Percentiles rank a stretch among this genome's conserved stretches.
phyloP scores from a whole-genome alignment of 1,140 invertebrate genomes.

The Adelges cooleyi region DNA sequence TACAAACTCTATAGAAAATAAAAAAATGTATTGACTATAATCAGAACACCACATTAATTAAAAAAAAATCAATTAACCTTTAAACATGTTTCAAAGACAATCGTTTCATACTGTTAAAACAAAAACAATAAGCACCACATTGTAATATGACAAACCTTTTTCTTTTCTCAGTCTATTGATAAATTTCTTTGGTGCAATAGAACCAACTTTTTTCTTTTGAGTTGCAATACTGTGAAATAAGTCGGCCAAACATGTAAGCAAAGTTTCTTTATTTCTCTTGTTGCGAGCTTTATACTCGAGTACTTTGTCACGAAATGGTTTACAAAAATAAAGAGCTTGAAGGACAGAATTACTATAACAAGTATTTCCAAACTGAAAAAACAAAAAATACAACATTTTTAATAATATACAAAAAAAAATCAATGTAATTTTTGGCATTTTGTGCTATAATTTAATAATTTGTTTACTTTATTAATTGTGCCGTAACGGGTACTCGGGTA shows the following conservation, averaged over 20 bases:
- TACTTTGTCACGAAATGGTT: conserved; percentile 96
- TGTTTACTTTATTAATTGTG: too few species aligned
- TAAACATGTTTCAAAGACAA: not conserved
- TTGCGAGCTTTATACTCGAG: conserved; percentile 97
- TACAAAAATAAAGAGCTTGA: conserved; percentile 98
- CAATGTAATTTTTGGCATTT: too few species aligned
- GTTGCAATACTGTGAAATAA: conserved; percentile 98
- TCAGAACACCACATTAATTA: not conserved
- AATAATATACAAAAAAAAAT: too few species aligned
- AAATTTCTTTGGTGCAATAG: conserved; percentile 98
- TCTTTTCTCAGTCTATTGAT: conserved; percentile 96
- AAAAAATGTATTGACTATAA: too few species aligned
- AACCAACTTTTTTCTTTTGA: conserved; percentile 99
- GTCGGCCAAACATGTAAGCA: conserved; percentile 94
- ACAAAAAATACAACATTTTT: conserved; percentile 31
- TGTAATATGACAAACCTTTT: conserved; percentile 62
- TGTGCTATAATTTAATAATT: too few species aligned
- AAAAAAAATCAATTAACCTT: too few species aligned
- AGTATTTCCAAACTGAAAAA: conserved; percentile 95
- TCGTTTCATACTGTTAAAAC: not conserved
- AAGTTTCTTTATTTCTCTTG: conserved; percentile 93
- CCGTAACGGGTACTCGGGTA: too few species aligned
- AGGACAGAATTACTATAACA: conserved; percentile 99
- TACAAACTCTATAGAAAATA: too few species aligned
- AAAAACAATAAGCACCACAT: not conserved